Evolutionary conservation across 2,113 vertebrate species (phyloP).

Genomic region (Mobula hypostoma): DNA sequence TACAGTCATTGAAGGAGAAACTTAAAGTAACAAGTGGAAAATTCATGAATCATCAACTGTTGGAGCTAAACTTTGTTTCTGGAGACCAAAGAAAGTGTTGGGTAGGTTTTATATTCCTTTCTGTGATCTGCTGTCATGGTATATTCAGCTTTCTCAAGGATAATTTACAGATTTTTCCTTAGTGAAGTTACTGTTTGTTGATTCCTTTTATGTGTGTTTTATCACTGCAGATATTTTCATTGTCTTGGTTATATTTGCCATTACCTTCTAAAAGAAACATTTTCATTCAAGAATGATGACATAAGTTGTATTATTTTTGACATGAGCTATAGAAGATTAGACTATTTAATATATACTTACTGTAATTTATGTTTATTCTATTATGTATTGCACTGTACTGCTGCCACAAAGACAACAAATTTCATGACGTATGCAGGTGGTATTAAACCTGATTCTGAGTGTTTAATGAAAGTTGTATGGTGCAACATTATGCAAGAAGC

Average conservation of each 20-base stretch:
- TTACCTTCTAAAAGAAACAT: neutral
- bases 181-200: neutral
- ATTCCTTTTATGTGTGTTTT: neutral
- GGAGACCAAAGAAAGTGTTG: constrained; percentile 46
- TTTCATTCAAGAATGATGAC: neutral
- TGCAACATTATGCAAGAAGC: neutral
- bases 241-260: neutral
- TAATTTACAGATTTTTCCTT: neutral
- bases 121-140: neutral
- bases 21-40: constrained; percentile 47
- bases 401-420: too few species aligned
- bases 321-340: neutral
- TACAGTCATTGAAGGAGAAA: constrained; percentile 56
- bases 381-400: too few species aligned
- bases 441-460: too few species aligned
- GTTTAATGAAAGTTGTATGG: neutral
- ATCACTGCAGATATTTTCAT: neutral
- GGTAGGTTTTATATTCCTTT: constrained; percentile 42
- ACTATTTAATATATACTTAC: too few species aligned
- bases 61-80: constrained; percentile 42
- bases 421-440: too few species aligned
- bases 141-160: neutral
- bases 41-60: constrained; percentile 44
- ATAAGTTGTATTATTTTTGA: neutral
- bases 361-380: too few species aligned